Conservation (phyloP, 1,140 invertebrate species). For the Cydia strobilella region DNA sequence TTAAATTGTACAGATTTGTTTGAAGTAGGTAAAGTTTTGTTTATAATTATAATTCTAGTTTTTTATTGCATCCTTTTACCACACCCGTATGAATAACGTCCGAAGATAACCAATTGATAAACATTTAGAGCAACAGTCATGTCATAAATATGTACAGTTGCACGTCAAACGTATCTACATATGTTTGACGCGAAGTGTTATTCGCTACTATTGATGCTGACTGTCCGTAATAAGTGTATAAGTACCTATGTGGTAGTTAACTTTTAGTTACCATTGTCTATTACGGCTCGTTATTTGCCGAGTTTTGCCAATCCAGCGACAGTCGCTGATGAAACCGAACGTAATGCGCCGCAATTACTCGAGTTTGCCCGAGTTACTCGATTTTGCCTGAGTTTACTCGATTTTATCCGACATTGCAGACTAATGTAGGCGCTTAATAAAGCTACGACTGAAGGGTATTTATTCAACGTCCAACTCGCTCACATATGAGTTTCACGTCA, state of each 20-base stretch:
- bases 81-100: too few species aligned
- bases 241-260: neutral
- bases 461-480: constrained; percentile 49
- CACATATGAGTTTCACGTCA: constrained; percentile 71
- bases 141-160: too few species aligned
- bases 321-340: constrained; percentile 23
- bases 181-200: too few species aligned
- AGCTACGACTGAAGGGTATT: constrained; percentile 51
- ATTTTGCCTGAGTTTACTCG: constrained; percentile 39
- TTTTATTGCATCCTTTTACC: neutral
- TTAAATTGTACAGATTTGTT: neutral
- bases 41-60: neutral
- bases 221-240: neutral
- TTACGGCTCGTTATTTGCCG: constrained; percentile 3
- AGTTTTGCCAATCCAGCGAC: neutral
- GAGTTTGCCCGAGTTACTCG: constrained; percentile 51
- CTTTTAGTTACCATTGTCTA: neutral
- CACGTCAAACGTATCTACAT: too few species aligned
- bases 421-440: constrained; percentile 61
- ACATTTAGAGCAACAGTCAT: too few species aligned
- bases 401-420: constrained; percentile 46
- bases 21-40: neutral
- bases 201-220: too few species aligned
- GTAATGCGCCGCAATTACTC: constrained; percentile 59
- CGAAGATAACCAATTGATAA: too few species aligned